phyloP scores from a whole-genome alignment of 2,797 vertebrate species.

The Sebastes melanostomus region DNA sequence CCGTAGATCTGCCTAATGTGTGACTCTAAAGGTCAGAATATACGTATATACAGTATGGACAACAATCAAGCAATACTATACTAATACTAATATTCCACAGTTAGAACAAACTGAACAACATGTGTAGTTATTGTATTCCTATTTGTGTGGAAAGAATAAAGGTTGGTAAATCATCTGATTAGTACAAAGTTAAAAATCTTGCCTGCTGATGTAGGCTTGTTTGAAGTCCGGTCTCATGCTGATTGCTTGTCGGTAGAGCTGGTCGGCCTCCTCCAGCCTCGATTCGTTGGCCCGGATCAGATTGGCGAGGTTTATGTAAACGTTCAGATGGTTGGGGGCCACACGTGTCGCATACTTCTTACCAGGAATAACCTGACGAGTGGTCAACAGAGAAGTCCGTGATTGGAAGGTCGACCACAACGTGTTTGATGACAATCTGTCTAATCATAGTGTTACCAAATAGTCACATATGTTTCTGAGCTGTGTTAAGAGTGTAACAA shows the following conservation, averaged over 20 bases:
- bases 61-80: neutral
- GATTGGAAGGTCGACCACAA: neutral
- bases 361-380: conserved; percentile 92
- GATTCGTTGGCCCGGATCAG: conserved; percentile 95
- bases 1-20: neutral
- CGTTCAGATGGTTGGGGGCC: conserved; percentile 97
- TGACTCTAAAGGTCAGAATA: neutral
- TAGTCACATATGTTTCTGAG: neutral
- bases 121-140: neutral
- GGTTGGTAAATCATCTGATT: neutral
- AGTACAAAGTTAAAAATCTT: conserved; percentile 21
- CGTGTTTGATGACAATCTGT: neutral
- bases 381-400: conserved; percentile 5
- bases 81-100: neutral
- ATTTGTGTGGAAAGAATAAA: neutral
- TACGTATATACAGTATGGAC: neutral
- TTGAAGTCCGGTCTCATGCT: conserved; percentile 99
- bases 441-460: neutral
- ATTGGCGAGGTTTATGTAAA: conserved; percentile 98
- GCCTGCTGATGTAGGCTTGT: conserved; percentile 99
- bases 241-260: conserved; percentile 97
- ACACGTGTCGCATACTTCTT: conserved; percentile 98
- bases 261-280: conserved; percentile 95
- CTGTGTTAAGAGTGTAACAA: neutral
- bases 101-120: neutral